Evolutionary conservation across 2,888 invertebrate species (phyloP).

Genomic region (Clivina fossor): DNA sequence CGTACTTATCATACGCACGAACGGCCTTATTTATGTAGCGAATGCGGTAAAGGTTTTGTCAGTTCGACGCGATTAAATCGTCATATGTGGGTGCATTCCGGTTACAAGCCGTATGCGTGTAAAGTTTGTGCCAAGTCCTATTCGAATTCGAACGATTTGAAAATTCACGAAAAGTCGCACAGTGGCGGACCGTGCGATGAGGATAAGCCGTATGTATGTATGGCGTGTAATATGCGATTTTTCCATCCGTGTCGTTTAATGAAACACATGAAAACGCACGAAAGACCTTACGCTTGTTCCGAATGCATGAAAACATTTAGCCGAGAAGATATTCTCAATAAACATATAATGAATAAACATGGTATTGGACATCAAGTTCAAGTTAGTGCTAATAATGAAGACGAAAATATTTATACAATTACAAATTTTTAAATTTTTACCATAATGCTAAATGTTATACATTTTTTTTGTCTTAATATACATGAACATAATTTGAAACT

Average conservation of each 20-base stretch:
- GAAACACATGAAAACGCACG: slow-evolving; percentile 56
- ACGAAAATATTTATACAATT: slow-evolving; percentile 22
- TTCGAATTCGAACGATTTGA: slow-evolving; percentile 48
- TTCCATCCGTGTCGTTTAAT: slow-evolving; percentile 53
- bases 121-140: slow-evolving; percentile 47
- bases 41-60: slow-evolving; percentile 51
- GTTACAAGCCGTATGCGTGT: slow-evolving; percentile 48
- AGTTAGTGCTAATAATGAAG: slow-evolving; percentile 16
- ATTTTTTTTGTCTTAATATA: too few species aligned
- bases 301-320: slow-evolving; percentile 46
- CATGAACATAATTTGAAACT: too few species aligned
- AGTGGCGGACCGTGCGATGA: slow-evolving; percentile 39
- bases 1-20: slow-evolving; percentile 51
- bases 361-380: slow-evolving; percentile 16
- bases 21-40: slow-evolving; percentile 49
- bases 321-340: slow-evolving; percentile 42
- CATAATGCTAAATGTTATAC: too few species aligned
- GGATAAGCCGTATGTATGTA: slow-evolving; percentile 47
- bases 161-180: slow-evolving; percentile 47
- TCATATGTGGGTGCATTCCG: slow-evolving; percentile 51
- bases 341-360: slow-evolving; percentile 45
- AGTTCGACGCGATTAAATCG: slow-evolving; percentile 49
- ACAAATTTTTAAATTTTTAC: slow-evolving; percentile 17
- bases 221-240: slow-evolving; percentile 47
- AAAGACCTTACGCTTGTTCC: slow-evolving; percentile 44